Evolutionary conservation across 37 sponge, comb jelly and placozoan species (phyloP), one percentile per base, ranked within the genome.

Genomic region (Spongilla lacustris): DNA sequence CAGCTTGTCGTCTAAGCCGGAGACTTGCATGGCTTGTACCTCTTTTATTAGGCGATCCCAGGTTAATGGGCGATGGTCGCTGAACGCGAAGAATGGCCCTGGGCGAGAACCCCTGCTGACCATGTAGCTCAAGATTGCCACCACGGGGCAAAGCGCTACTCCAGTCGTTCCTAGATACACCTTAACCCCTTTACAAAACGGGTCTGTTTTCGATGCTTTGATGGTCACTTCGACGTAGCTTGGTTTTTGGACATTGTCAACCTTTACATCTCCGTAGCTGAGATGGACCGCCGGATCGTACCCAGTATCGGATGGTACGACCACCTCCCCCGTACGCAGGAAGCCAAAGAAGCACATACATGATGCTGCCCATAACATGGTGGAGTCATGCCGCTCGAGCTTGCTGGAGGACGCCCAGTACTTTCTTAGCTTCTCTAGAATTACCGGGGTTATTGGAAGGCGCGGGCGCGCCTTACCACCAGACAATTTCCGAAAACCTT

Each of bases 321-420:
- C 68, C 70, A 82, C 36, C 67, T 82, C 82, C n/a, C 82, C 82
- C 25, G 71, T 30, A 13, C 82, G 33, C 0, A 82, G 36, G 21
- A 82, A 82, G 2, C 67, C 75, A 30, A 79, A 79, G 78, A 86
- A 86, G 50, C 50, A 71, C 31, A 86, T 29, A 25, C 86, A 86
- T 4, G 73, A 86, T 0, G 79, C 79, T 24, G 86, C 86, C 86
- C 86, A 86, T n/a, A 86, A 31, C 79, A 78, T 86, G 12, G n/a
- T 74, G 12, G 37, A 37, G 36, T 86, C 79, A 32, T 72, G 73
- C 31, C 32, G 29, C 21, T 26, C 50, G 46, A 25, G 50, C 25
- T 49, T 21, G 19, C 71, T 41, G 17, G 67, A 38, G 17, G 33
- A 26, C 9, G 25, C 31, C 84, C 84, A 83, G 33, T 68, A 24